Evolutionary conservation across 2,888 invertebrate genomes (phyloP).

Genomic region (Bruchidius siliquastri): DNA sequence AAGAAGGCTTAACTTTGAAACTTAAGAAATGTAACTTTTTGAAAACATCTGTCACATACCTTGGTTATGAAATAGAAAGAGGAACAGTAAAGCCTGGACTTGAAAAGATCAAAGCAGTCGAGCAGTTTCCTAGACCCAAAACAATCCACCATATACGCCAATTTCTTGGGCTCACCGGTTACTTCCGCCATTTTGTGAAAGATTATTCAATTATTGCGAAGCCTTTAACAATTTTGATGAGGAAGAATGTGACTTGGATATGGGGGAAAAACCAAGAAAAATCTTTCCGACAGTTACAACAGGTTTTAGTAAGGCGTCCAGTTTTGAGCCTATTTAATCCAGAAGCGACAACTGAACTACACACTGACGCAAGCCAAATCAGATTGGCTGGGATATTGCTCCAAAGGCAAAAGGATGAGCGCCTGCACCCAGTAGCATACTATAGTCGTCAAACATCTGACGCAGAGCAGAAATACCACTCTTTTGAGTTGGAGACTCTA

Average conservation of each 20-base stretch:
- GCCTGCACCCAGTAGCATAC: slow-evolving; percentile 31
- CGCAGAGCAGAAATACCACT: slow-evolving; percentile 35
- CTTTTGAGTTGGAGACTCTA: slow-evolving; percentile 39
- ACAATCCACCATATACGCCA: slow-evolving; percentile 13
- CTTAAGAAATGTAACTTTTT: slow-evolving; percentile 17
- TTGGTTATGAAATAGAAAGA: slow-evolving; percentile 13
- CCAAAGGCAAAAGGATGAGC: slow-evolving; percentile 22
- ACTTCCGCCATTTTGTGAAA: slow-evolving; percentile 14
- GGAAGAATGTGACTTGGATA: slow-evolving; percentile 24
- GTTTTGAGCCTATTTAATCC: slow-evolving; percentile 24
- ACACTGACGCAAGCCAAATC: slow-evolving; percentile 29
- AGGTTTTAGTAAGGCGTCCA: slow-evolving; percentile 12
- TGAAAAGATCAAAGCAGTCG: slow-evolving; percentile 11
- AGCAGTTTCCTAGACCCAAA: slow-evolving; percentile 8
- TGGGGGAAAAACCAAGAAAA: slow-evolving; percentile 14
- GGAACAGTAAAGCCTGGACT: slow-evolving; percentile 9
- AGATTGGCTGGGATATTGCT: slow-evolving; percentile 32
- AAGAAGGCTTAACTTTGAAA: slow-evolving; percentile 15
- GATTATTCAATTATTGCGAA: slow-evolving; percentile 8
- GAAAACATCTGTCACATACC: slow-evolving; percentile 9
- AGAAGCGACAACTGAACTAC: slow-evolving; percentile 26
- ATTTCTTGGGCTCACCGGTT: slow-evolving; percentile 12
- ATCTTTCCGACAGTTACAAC: slow-evolving; percentile 17
- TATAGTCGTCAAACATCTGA: slow-evolving; percentile 34
- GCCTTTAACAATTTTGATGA: slow-evolving; percentile 9